Evolutionary conservation across 2,888 invertebrate genomes (phyloP).

Genomic region (Ernsta delagoae): DNA sequence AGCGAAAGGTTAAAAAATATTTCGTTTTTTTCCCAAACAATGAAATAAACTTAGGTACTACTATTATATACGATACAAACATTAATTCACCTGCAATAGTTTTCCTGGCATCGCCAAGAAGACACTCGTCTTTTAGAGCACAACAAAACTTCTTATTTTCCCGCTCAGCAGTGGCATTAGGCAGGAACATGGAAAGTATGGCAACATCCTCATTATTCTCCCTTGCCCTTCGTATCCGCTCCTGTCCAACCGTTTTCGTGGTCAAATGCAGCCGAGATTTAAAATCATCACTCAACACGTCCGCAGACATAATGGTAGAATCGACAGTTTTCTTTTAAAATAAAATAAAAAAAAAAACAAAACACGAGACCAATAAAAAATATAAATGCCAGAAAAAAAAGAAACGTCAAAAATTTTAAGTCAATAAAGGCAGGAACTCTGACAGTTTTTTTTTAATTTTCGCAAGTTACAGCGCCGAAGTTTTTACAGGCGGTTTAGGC

Average conservation of each 20-base stretch:
- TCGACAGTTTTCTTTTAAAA: conserved; percentile 35
- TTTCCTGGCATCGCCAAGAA: conserved; percentile 90
- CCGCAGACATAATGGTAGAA: conserved; percentile 86
- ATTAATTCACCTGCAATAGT: conserved; percentile 89
- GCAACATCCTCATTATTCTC: conserved; percentile 95
- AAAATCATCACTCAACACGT: conserved; percentile 91
- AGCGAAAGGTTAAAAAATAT: too few species aligned
- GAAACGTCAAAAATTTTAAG: conserved; percentile 1
- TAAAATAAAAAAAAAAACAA: conserved; percentile 38
- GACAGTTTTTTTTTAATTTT: conserved; percentile 17
- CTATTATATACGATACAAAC: neutral
- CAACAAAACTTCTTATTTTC: conserved; percentile 92
- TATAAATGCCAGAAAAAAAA: conserved; percentile 22
- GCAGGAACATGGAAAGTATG: conserved; percentile 93
- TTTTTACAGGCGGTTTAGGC: conserved; percentile 45
- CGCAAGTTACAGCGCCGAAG: conserved; percentile 42
- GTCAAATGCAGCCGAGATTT: conserved; percentile 89
- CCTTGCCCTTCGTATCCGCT: conserved; percentile 90
- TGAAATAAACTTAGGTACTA: neutral
- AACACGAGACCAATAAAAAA: neutral
- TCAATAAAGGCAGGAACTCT: conserved; percentile 11
- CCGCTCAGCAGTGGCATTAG: conserved; percentile 86
- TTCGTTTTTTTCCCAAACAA: too few species aligned
- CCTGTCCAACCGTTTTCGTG: conserved; percentile 93
- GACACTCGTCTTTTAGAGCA: conserved; percentile 89